phyloP scores from a whole-genome alignment of 2,888 invertebrate species.

The Opisthograptis luteolata region DNA sequence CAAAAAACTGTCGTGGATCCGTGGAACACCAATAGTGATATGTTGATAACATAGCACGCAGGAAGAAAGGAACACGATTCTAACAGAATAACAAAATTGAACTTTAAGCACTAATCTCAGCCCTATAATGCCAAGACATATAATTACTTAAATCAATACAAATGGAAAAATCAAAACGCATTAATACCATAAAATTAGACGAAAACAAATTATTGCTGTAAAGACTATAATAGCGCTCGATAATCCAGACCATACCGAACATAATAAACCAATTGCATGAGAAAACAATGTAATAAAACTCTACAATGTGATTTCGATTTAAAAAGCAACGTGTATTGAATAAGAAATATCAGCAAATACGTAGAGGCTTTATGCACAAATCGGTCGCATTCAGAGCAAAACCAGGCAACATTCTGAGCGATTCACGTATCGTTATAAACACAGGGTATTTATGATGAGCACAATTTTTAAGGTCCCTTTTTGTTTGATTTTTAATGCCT shows the following conservation, averaged over 20 bases:
- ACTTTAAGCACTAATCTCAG: too few relatives aligned
- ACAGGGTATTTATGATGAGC: too few relatives aligned
- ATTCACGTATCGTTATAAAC: too few relatives aligned
- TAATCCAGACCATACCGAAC: neutral
- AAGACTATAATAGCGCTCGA: neutral
- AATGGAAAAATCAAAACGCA: neutral
- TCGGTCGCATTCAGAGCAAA: slow-evolving; percentile 31
- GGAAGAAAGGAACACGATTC: too few relatives aligned
- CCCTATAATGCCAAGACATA: too few relatives aligned
- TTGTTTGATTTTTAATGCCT: too few relatives aligned
- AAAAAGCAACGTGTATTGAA: slow-evolving; percentile 17
- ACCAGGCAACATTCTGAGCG: too few relatives aligned
- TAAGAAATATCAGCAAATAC: slow-evolving; percentile 4
- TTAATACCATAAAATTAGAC: neutral
- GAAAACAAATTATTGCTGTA: neutral
- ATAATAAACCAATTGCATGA: slow-evolving; percentile 26
- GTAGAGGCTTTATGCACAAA: neutral
- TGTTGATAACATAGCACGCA: too few relatives aligned
- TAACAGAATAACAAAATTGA: too few relatives aligned
- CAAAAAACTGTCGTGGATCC: too few relatives aligned
- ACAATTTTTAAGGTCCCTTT: too few relatives aligned
- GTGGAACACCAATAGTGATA: too few relatives aligned
- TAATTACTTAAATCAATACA: neutral
- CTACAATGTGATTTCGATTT: slow-evolving; percentile 19
- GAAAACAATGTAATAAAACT: slow-evolving; percentile 22